Percentiles rank a stretch among this genome's conserved stretches.
Evolutionary conservation across 2,797 vertebrate species (phyloP).

Genomic region (Muscicapa striata): DNA sequence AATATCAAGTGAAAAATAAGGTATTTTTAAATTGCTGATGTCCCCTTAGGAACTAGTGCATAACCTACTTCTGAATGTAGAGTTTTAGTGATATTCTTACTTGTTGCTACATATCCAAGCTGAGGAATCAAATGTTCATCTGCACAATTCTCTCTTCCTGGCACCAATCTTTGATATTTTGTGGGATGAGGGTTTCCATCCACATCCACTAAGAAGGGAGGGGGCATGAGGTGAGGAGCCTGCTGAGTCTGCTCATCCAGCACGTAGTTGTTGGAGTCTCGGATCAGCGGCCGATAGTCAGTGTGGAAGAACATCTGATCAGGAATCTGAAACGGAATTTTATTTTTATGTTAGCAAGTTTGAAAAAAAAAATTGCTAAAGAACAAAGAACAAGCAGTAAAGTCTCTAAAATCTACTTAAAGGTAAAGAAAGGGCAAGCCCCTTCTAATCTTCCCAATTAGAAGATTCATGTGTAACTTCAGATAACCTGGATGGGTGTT

Average conservation of each 20-base stretch:
- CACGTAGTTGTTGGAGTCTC: conserved; percentile 93
- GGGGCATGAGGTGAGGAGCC: conserved; percentile 98
- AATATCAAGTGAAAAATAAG: not conserved
- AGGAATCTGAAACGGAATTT: conserved; percentile 84
- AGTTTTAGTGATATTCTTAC: conserved; percentile 77
- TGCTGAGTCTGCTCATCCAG: conserved; percentile 98
- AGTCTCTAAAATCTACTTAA: not conserved
- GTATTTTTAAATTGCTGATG: not conserved
- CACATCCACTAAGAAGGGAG: conserved; percentile 97
- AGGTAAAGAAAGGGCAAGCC: not conserved
- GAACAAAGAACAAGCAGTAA: not conserved
- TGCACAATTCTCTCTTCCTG: conserved; percentile 92
- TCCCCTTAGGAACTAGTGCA: not conserved
- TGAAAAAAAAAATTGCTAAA: not conserved
- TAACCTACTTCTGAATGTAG: not conserved
- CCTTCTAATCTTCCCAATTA: not conserved
- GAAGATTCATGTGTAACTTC: not conserved
- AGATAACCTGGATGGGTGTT: not conserved
- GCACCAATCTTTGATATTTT: conserved; percentile 92
- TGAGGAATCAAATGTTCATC: conserved; percentile 95
- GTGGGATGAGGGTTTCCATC: conserved; percentile 97
- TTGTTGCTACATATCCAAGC: conserved; percentile 95
- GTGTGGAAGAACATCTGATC: conserved; percentile 99
- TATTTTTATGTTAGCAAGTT: not conserved
- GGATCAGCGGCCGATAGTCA: conserved; percentile 94